These are phyloP conservation scores for Dyspetes luteomarginatus DNA, from an alignment of 2,888 invertebrate species.

Conservation along the genomic window DNA sequence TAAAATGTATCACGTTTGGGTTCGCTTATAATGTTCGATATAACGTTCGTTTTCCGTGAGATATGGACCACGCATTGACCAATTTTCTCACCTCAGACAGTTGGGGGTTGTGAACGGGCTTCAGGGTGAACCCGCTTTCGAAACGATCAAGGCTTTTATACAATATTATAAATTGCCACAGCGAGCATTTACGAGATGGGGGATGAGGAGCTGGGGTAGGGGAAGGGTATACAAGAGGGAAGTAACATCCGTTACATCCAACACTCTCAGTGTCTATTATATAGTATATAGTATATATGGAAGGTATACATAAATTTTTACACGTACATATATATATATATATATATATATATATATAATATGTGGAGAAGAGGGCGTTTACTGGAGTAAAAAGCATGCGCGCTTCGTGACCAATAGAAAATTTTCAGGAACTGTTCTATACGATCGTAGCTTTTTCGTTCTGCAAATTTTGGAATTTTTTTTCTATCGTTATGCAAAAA, in stretches of 20 bases:
- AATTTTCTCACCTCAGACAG: conserved; percentile 43
- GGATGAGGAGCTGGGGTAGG: conserved; percentile 1
- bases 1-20: neutral
- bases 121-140: conserved; percentile 39
- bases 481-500: too few relatives aligned
- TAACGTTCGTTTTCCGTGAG: neutral
- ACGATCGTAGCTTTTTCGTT: neutral
- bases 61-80: neutral
- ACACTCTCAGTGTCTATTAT: neutral
- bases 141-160: conserved; percentile 55
- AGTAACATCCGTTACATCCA: conserved; percentile 18
- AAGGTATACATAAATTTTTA: conserved; percentile 63
- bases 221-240: conserved; percentile 32
- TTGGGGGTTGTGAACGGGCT: neutral
- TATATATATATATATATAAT: conserved; percentile 60
- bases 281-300: too few relatives aligned
- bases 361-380: conserved; percentile 54
- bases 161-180: conserved; percentile 46
- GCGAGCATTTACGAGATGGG: conserved; percentile 44
- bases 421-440: neutral
- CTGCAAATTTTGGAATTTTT: too few relatives aligned
- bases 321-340: conserved; percentile 70
- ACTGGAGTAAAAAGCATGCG: conserved; percentile 60
- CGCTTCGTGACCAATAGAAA: conserved; percentile 54
- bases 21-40: neutral